phyloP scores from a whole-genome alignment of 2,113 vertebrate species.

The Rhinopomastus cyanomelas region DNA sequence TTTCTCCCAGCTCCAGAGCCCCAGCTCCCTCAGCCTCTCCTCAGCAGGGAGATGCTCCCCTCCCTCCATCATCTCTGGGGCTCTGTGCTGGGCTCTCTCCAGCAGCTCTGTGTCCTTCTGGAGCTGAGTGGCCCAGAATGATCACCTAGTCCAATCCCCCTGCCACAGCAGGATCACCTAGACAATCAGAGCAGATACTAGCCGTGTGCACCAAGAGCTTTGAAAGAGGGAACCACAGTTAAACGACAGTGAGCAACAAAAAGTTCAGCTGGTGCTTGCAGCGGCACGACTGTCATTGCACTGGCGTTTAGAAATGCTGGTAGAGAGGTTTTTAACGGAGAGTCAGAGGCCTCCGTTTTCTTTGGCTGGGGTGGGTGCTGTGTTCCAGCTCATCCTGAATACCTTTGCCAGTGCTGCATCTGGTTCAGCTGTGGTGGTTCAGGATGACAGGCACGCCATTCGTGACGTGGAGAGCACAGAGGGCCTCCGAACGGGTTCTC shows the following conservation, averaged over 20 bases:
- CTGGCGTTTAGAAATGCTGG: not conserved
- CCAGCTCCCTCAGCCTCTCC: too few species aligned
- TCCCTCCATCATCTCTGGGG: too few species aligned
- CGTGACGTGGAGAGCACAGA: rapidly evolving
- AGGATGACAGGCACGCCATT: too few species aligned
- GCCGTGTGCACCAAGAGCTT: not conserved
- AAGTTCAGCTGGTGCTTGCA: not conserved
- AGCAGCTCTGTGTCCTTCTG: too few species aligned
- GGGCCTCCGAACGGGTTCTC: not conserved
- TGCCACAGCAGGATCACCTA: too few species aligned
- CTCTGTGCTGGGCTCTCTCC: too few species aligned
- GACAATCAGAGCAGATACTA: not conserved
- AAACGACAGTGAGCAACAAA: not conserved
- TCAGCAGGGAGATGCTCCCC: too few species aligned
- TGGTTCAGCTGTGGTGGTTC: not conserved
- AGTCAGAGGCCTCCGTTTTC: too few species aligned
- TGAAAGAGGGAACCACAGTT: not conserved
- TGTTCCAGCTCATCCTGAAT: not conserved
- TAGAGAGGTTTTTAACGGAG: not conserved
- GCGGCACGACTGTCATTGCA: not conserved
- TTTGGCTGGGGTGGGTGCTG: too few species aligned
- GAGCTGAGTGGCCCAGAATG: too few species aligned
- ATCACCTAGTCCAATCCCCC: too few species aligned
- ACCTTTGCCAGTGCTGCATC: not conserved
- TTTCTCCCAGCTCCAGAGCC: too few species aligned